phyloP scores from a whole-genome alignment of 2,797 vertebrate species.

The Kryptopterus vitreolus region DNA sequence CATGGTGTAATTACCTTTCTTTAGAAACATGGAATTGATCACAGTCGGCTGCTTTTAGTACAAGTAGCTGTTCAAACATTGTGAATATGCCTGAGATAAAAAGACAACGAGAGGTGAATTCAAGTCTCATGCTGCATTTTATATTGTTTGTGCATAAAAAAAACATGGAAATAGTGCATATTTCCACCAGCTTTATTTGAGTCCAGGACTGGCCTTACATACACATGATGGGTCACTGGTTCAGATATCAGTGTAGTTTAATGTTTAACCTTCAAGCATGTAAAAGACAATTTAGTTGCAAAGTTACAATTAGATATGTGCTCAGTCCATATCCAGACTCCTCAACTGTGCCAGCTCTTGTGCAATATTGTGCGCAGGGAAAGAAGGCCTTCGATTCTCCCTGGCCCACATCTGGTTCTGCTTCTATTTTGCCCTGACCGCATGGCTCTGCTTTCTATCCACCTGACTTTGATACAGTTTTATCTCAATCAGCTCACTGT shows the following conservation, averaged over 20 bases:
- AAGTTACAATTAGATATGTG: constrained; percentile 30
- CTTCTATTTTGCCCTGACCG: constrained; percentile 63
- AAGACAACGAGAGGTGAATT: constrained; percentile 4
- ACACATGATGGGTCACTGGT: background rate
- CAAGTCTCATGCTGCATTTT: constrained; percentile 4
- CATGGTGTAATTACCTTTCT: constrained; percentile 52
- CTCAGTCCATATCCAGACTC: constrained; percentile 22
- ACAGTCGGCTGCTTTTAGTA: constrained; percentile 46
- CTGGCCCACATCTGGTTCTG: constrained; percentile 74
- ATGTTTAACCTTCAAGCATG: constrained; percentile 2
- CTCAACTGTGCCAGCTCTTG: constrained; percentile 39
- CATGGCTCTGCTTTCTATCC: constrained; percentile 57
- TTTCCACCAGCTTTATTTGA: background rate
- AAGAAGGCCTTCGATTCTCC: constrained; percentile 72
- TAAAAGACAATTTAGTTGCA: too few species aligned
- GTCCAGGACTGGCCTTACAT: background rate
- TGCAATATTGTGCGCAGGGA: constrained; percentile 58
- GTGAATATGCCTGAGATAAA: constrained; percentile 36
- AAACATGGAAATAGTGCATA: constrained; percentile 15
- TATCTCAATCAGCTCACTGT: constrained; percentile 52
- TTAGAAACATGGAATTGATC: constrained; percentile 49
- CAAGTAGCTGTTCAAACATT: constrained; percentile 50
- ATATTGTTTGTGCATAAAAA: background rate
- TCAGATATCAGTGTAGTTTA: constrained; percentile 1
- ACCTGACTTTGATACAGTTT: constrained; percentile 58